Conservation (phyloP, 2,113 vertebrate genomes). For the Amphilophus citrinellus region DNA sequence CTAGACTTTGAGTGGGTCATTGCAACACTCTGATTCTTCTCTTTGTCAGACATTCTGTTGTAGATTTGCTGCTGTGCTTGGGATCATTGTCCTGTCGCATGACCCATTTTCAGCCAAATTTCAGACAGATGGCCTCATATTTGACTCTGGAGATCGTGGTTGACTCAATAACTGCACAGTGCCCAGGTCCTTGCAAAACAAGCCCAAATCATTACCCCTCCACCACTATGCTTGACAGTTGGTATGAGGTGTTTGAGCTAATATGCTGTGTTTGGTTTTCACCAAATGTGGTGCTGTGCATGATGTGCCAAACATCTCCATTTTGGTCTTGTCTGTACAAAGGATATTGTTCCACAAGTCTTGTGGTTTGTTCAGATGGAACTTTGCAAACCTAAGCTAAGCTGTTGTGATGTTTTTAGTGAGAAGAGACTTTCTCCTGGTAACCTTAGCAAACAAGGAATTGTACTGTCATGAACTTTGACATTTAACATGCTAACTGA, state of each 20-base stretch:
- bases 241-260: neutral
- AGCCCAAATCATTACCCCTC: neutral
- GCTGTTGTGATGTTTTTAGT: neutral
- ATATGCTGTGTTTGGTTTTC: neutral
- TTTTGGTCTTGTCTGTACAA: neutral
- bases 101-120: neutral
- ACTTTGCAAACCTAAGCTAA: no score
- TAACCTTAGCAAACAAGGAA: neutral
- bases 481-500: neutral
- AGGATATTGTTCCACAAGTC: neutral
- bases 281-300: neutral
- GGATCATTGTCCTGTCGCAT: no score
- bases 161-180: neutral
- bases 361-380: neutral
- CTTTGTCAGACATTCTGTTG: no score
- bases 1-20: no score
- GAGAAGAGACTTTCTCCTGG: neutral
- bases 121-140: neutral
- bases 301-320: neutral
- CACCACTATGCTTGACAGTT: neutral
- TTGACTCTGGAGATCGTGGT: neutral
- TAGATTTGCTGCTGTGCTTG: no score
- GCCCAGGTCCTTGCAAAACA: neutral
- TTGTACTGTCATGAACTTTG: neutral
- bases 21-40: no score